Conservation (phyloP, 2,113 vertebrate genomes). For the Chloebia gouldiae region DNA sequence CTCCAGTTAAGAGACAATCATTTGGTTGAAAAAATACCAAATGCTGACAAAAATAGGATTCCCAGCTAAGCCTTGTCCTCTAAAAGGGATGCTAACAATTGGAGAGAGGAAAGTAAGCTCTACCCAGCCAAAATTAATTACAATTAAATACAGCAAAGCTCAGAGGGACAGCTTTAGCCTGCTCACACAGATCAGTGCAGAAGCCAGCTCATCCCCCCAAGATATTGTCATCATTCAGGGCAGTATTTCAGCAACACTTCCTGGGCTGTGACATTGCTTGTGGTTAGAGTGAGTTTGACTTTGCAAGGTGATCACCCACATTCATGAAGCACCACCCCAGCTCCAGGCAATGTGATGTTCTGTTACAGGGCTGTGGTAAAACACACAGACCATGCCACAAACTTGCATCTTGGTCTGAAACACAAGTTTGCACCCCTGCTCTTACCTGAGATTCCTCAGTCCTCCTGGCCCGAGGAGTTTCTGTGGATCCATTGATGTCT, state of each 20-base stretch:
- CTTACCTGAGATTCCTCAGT: constrained; percentile 77
- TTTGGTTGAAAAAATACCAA: not conserved
- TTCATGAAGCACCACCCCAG: not conserved
- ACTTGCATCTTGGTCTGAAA: not conserved
- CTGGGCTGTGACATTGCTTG: not conserved
- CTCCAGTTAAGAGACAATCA: not conserved
- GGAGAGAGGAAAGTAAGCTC: not conserved
- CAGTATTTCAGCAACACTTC: not conserved
- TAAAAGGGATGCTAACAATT: not conserved
- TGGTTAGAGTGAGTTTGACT: not conserved
- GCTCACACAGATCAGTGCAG: not conserved
- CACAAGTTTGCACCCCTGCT: not conserved
- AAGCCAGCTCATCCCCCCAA: not conserved
- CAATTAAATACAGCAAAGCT: not conserved
- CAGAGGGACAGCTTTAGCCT: not conserved
- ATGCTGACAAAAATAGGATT: not conserved
- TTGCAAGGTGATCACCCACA: not conserved
- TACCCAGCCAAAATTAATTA: not conserved
- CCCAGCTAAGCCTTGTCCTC: not conserved
- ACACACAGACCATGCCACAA: not conserved
- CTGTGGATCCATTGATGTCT: constrained; percentile 28
- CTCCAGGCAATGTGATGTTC: not conserved
- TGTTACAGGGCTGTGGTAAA: not conserved
- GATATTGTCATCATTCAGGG: not conserved
- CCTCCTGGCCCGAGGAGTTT: constrained; percentile 22